phyloP scores from a whole-genome alignment of 2,888 invertebrate species.

The Ichneumon xanthorius region DNA sequence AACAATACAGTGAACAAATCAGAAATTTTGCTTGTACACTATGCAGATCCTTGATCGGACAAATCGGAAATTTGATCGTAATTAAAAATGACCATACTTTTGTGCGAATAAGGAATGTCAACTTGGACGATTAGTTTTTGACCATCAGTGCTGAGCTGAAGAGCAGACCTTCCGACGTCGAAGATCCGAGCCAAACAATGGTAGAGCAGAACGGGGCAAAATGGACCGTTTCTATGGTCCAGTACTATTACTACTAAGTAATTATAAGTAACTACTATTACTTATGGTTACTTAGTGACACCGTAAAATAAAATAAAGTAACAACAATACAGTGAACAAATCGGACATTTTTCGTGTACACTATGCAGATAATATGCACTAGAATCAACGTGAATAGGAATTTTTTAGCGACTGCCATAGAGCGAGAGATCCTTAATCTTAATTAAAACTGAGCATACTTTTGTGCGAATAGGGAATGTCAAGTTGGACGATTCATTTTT shows the following conservation, averaged over 20 bases:
- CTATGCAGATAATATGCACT: background rate
- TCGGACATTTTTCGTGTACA: background rate
- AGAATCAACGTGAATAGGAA: background rate
- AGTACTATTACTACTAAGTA: too few relatives aligned
- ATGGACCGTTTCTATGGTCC: too few relatives aligned
- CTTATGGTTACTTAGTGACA: too few relatives aligned
- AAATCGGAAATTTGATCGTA: too few relatives aligned
- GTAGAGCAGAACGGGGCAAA: too few relatives aligned
- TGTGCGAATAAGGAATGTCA: background rate
- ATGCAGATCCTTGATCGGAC: too few relatives aligned
- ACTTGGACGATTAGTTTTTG: background rate
- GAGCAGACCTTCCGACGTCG: too few relatives aligned
- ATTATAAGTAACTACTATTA: too few relatives aligned
- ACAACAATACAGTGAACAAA: background rate
- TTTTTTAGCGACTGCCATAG: background rate
- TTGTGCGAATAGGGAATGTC: background rate
- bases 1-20: background rate
- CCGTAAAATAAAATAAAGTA: too few relatives aligned
- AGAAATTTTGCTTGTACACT: background rate
- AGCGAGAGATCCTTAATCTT: background rate
- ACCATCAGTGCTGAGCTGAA: background rate
- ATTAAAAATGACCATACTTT: background rate
- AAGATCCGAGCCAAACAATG: too few relatives aligned
- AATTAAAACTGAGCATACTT: background rate
- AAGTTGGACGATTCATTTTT: background rate